phyloP scores from a whole-genome alignment of 2,113 vertebrate genomes.

The Neolamprologus sp. region DNA sequence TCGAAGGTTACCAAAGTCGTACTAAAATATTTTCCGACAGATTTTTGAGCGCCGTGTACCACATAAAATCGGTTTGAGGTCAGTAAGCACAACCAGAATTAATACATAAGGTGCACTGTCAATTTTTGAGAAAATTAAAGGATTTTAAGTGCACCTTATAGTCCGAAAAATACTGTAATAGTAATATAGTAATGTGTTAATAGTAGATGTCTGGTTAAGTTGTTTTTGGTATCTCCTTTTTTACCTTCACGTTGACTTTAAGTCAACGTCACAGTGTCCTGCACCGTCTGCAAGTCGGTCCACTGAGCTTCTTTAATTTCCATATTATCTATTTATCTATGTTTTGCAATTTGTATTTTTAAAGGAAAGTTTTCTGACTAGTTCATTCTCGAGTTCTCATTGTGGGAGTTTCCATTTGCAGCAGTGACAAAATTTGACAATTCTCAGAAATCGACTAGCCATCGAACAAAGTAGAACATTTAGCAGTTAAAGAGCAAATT shows the following conservation, averaged over 20 bases:
- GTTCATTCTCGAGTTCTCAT: neutral
- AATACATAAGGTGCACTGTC: too few relatives aligned
- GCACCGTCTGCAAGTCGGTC: neutral
- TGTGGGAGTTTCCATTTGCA: neutral
- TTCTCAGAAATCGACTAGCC: neutral
- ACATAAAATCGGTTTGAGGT: too few relatives aligned
- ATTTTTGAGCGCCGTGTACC: too few relatives aligned
- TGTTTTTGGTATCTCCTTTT: neutral
- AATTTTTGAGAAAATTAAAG: too few relatives aligned
- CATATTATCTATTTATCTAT: neutral
- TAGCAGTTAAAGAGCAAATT: neutral
- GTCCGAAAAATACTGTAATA: neutral
- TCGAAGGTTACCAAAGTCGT: too few relatives aligned
- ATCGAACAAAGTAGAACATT: neutral
- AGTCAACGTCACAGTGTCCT: neutral
- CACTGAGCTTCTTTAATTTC: neutral
- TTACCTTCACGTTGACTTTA: neutral
- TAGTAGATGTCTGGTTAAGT: neutral
- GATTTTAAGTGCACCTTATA: too few relatives aligned
- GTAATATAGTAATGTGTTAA: neutral
- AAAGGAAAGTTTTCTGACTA: neutral
- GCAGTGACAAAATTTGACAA: neutral
- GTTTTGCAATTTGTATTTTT: neutral
- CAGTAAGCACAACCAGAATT: too few relatives aligned
- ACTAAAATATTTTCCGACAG: too few relatives aligned